Percentiles rank a stretch among this genome's conserved stretches.
These are phyloP conservation scores for Polyergus mexicanus DNA, from an alignment of 1,140 invertebrate genomes.

Conservation along the genomic window DNA sequence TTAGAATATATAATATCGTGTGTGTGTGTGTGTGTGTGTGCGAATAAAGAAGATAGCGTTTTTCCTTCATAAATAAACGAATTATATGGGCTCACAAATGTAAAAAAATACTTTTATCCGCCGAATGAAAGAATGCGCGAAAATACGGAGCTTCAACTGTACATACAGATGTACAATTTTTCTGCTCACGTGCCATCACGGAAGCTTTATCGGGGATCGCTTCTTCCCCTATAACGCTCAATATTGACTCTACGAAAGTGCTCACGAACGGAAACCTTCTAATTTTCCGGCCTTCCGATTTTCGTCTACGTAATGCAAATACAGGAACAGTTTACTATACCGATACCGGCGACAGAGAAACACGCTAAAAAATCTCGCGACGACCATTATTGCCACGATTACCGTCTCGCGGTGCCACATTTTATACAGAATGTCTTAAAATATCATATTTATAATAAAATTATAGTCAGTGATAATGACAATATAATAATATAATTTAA, in stretches of 20 bases:
- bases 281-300: slow-evolving; percentile 81
- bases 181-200: neutral
- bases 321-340: slow-evolving; percentile 54
- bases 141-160: neutral
- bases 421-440: neutral
- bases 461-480: too few relatives aligned
- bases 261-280: slow-evolving; percentile 78
- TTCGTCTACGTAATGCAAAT: slow-evolving; percentile 79
- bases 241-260: slow-evolving; percentile 82
- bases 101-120: neutral
- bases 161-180: neutral
- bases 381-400: neutral
- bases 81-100: neutral
- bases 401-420: neutral
- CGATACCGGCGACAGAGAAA: neutral
- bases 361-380: neutral
- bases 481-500: too few relatives aligned
- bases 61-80: neutral
- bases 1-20: neutral
- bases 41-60: neutral
- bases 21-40: too few relatives aligned
- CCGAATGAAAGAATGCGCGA: neutral
- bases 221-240: slow-evolving; percentile 73
- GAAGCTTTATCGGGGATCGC: slow-evolving; percentile 80
- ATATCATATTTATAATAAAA: neutral